Evolutionary conservation across 1,140 invertebrate genomes (phyloP).

Genomic region (Drosophila grimshawi): DNA sequence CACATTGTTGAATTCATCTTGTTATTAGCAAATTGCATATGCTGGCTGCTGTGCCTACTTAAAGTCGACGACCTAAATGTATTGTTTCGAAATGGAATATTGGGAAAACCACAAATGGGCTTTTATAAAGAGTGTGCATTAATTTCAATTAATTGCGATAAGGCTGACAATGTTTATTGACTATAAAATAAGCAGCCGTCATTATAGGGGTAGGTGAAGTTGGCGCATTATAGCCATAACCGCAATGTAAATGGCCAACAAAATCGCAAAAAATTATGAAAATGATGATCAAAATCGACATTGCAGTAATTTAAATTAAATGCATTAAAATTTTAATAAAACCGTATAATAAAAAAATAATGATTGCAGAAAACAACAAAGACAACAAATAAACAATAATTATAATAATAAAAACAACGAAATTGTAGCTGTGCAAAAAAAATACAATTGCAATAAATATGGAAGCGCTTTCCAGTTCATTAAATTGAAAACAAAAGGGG

Average conservation of each 20-base stretch:
- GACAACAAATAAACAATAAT: conserved; percentile 62
- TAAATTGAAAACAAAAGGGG: conserved; percentile 80
- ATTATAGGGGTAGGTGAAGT: not conserved
- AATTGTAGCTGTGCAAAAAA: conserved; percentile 34
- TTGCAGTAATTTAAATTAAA: conserved; percentile 77
- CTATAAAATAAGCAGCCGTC: conserved; percentile 64
- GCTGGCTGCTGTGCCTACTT: not conserved
- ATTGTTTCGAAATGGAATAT: not conserved
- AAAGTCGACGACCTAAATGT: not conserved
- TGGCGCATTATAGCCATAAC: conserved; percentile 23
- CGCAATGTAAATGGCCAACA: conserved; percentile 50
- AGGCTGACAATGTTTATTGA: conserved; percentile 68
- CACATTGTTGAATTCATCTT: not conserved
- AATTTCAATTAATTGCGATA: conserved; percentile 76
- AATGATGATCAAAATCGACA: conserved; percentile 55
- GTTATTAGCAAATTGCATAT: conserved; percentile 1
- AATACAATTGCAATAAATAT: conserved; percentile 70
- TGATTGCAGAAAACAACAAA: conserved; percentile 7
- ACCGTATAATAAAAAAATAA: conserved; percentile 30
- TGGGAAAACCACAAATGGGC: conserved; percentile 45
- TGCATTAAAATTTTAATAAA: conserved; percentile 69
- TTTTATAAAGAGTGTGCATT: conserved; percentile 49
- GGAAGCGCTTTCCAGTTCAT: conserved; percentile 79
- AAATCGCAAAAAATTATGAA: conserved; percentile 51
- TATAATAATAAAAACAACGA: conserved; percentile 42